These are phyloP conservation scores for Paracyclopina nana DNA, from an alignment of 1,140 invertebrate species.

Conservation along the genomic window DNA sequence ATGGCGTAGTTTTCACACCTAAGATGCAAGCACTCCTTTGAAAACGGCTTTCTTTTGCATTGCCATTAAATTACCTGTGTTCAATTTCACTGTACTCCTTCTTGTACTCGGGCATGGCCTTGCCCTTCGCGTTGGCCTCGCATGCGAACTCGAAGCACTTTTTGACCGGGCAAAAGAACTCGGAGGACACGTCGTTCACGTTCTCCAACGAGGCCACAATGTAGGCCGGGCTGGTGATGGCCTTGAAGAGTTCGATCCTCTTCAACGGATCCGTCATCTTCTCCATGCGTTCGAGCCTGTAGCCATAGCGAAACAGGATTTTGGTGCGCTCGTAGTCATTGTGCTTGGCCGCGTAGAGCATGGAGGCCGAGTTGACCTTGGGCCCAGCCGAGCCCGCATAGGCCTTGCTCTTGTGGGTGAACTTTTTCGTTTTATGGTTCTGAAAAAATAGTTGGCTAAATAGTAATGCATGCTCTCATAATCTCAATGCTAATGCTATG, in stretches of 20 bases:
- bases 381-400: constrained; percentile 3
- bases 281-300: constrained; percentile 6
- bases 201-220: constrained; percentile 9
- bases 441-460: constrained; percentile 3
- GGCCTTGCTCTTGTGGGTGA: constrained; percentile 11
- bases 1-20: constrained; percentile 14
- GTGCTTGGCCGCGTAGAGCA: constrained; percentile 10
- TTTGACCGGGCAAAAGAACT: constrained; percentile 14
- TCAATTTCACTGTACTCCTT: constrained; percentile 11
- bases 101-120: constrained; percentile 8
- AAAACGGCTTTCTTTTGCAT: not conserved
- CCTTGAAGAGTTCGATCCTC: constrained; percentile 12
- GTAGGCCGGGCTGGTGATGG: constrained; percentile 6
- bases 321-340: constrained; percentile 9
- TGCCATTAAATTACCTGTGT: not conserved
- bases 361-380: not conserved
- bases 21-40: not conserved
- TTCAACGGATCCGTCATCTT: constrained; percentile 10
- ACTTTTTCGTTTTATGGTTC: constrained; percentile 9
- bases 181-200: constrained; percentile 10
- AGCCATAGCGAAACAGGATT: constrained; percentile 11
- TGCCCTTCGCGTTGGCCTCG: not conserved
- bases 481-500: not conserved
- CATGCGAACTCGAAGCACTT: constrained; percentile 13
- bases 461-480: too few relatives aligned